Evolutionary conservation across 2,888 invertebrate species (phyloP).

Genomic region (Pseudococcus jackbeardsleyi): DNA sequence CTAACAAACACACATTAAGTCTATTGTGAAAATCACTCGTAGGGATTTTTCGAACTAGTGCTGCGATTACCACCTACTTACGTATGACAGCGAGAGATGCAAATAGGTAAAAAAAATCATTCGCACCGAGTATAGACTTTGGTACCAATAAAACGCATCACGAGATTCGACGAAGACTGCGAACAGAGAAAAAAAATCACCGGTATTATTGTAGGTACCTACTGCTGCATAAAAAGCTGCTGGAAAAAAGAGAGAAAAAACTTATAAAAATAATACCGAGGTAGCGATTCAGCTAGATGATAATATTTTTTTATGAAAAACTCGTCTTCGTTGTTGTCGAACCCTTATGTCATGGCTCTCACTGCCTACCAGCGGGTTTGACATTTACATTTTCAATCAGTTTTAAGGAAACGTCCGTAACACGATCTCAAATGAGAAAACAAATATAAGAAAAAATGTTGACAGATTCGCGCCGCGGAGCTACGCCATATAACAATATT

Average conservation of each 20-base stretch:
- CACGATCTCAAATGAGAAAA: constrained; percentile 65
- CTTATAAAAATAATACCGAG: constrained; percentile 14
- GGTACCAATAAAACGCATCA: neutral
- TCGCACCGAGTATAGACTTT: too few relatives aligned
- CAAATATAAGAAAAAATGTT: constrained; percentile 59
- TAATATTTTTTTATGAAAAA: constrained; percentile 57
- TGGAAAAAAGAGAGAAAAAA: constrained; percentile 14
- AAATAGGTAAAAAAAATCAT: neutral
- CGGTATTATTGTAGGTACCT: neutral
- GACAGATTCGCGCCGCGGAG: constrained; percentile 61
- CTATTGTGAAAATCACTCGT: constrained; percentile 36
- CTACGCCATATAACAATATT: constrained; percentile 53
- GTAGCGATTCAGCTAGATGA: constrained; percentile 15
- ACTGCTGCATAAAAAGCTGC: neutral
- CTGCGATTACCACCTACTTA: constrained; percentile 36
- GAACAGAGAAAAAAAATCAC: neutral
- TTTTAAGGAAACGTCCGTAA: constrained; percentile 63
- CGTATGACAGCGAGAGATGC: neutral
- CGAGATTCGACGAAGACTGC: neutral
- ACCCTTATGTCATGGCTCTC: constrained; percentile 58
- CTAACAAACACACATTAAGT: constrained; percentile 63
- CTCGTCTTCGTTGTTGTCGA: constrained; percentile 27
- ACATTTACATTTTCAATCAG: constrained; percentile 65
- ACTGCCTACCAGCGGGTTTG: constrained; percentile 47
- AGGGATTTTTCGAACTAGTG: neutral